Evolutionary conservation across 2,888 invertebrate genomes (phyloP).

Genomic region (Pasiphila rectangulata): DNA sequence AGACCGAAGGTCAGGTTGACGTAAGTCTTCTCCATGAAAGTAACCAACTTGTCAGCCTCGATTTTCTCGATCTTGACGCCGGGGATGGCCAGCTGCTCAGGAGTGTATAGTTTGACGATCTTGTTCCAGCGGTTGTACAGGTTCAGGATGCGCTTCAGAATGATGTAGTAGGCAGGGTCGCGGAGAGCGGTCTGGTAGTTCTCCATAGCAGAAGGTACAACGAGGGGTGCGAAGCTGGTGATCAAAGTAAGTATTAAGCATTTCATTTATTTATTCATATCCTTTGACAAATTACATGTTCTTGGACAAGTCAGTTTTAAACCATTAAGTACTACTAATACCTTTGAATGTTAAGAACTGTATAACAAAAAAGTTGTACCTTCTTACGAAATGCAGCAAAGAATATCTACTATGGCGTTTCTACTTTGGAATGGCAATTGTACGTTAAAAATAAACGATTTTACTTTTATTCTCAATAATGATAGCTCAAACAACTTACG

Average conservation of each 20-base stretch:
- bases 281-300: too few relatives aligned
- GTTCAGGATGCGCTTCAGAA: constrained; percentile 81
- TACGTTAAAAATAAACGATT: too few relatives aligned
- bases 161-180: constrained; percentile 86
- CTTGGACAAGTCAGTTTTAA: too few relatives aligned
- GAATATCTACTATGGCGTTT: too few relatives aligned
- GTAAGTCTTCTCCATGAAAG: constrained; percentile 85
- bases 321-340: too few relatives aligned
- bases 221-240: constrained; percentile 54
- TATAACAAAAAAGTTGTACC: too few relatives aligned
- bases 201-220: constrained; percentile 83
- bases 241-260: too few relatives aligned
- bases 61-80: constrained; percentile 84
- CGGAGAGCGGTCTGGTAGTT: constrained; percentile 83
- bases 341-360: too few relatives aligned
- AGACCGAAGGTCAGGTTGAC: constrained; percentile 75
- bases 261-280: too few relatives aligned
- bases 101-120: constrained; percentile 82
- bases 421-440: too few relatives aligned
- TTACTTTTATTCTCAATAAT: too few relatives aligned
- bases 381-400: too few relatives aligned
- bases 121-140: constrained; percentile 82
- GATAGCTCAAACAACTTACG: constrained; percentile 50
- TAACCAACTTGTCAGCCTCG: constrained; percentile 83
- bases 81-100: constrained; percentile 81